phyloP scores from a whole-genome alignment of 2,113 vertebrate species.

The Ptilonorhynchus violaceus region DNA sequence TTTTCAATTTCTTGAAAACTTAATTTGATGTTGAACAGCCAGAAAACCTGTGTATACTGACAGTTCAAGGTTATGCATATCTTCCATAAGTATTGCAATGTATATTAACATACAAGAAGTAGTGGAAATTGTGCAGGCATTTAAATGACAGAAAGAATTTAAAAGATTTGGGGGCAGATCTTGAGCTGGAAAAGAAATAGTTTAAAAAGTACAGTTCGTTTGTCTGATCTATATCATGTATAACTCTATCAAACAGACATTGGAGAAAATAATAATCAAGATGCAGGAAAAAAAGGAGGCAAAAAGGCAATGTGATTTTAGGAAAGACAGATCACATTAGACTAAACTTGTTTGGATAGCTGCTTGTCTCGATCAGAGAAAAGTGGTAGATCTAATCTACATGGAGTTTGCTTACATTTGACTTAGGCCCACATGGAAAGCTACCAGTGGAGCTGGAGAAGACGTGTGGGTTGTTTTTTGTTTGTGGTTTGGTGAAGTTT shows the following conservation, averaged over 20 bases:
- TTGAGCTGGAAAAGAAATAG: neutral
- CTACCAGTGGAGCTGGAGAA: neutral
- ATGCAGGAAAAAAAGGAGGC: neutral
- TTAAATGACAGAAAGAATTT: neutral
- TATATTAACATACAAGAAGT: neutral
- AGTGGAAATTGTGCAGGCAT: neutral
- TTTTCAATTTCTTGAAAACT: neutral
- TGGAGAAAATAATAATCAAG: neutral
- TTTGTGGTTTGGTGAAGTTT: neutral
- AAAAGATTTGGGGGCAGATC: neutral
- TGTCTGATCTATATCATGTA: neutral
- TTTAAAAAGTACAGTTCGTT: neutral
- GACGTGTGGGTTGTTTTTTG: neutral
- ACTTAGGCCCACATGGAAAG: neutral
- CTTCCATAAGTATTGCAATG: neutral
- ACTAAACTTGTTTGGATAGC: neutral
- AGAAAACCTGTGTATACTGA: neutral
- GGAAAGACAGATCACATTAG: neutral
- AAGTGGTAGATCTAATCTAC: neutral
- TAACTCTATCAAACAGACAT: neutral
- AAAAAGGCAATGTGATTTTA: neutral
- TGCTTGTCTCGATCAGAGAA: neutral
- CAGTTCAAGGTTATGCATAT: neutral
- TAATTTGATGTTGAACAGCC: neutral
- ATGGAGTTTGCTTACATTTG: neutral